A percentile compares a stretch with the other conserved stretches of the same genome.
Conservation (phyloP, 2,888 invertebrate species). For the Drosophila nr. fundita region DNA sequence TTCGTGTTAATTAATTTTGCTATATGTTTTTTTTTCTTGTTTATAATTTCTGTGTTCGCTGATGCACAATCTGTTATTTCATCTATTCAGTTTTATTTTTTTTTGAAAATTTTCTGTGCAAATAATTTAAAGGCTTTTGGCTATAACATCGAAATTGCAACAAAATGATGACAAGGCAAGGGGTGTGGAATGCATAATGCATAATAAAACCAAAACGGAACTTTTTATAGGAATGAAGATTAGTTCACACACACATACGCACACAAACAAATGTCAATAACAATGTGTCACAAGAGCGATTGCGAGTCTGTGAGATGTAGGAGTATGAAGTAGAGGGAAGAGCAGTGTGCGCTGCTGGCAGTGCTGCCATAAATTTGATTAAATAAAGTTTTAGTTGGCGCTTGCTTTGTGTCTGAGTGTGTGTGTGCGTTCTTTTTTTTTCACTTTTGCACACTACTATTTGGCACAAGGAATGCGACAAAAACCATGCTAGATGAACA, state of each 20-base stretch:
- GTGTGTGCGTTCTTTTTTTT: conserved; percentile 30
- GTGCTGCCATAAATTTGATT: conserved; percentile 78
- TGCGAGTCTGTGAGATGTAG: conserved; percentile 16
- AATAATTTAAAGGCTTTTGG: conserved; percentile 73
- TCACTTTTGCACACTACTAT: conserved; percentile 26
- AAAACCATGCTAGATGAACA: conserved; percentile 78
- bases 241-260: conserved; percentile 25
- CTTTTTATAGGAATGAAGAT: conserved; percentile 50
- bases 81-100: background rate
- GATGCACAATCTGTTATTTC: conserved; percentile 34
- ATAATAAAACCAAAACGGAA: conserved; percentile 58
- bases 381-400: conserved; percentile 76
- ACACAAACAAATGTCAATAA: conserved; percentile 59
- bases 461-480: conserved; percentile 72
- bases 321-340: no score
- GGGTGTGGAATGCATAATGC: conserved; percentile 43
- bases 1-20: conserved; percentile 73
- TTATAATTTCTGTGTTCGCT: conserved; percentile 29
- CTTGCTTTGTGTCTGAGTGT: conserved; percentile 41
- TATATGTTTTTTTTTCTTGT: conserved; percentile 15
- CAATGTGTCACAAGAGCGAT: conserved; percentile 65
- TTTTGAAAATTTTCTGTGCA: conserved; percentile 55
- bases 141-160: conserved; percentile 49
- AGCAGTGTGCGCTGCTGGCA: conserved; percentile 22
- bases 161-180: conserved; percentile 33